phyloP scores from a whole-genome alignment of 1,140 invertebrate species.

The Drosophila ananassae region DNA sequence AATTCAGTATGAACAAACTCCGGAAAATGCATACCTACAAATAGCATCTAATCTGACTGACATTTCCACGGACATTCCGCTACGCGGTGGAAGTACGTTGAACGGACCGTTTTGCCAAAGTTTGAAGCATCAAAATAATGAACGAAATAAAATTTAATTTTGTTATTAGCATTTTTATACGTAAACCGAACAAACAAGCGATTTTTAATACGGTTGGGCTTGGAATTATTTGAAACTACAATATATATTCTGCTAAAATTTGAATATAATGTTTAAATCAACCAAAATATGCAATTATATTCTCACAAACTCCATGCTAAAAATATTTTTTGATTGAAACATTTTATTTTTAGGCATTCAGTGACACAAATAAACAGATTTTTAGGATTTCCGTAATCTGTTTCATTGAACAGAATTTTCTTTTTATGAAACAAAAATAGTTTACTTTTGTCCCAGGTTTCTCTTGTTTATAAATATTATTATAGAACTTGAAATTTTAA shows the following conservation, averaged over 20 bases:
- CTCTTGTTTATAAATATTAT: no score
- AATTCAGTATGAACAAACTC: conserved; percentile 55
- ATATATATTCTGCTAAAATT: neutral
- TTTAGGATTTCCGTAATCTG: neutral
- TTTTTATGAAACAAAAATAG: neutral
- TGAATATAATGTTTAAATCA: no score
- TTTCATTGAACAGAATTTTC: neutral
- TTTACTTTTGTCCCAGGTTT: no score
- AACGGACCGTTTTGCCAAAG: conserved; percentile 34
- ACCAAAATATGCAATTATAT: no score
- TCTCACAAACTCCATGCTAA: no score
- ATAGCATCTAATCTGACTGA: conserved; percentile 62
- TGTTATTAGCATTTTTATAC: conserved; percentile 74
- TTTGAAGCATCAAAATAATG: conserved; percentile 65
- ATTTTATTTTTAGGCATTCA: neutral
- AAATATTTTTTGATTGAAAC: neutral
- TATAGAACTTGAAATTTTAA: no score
- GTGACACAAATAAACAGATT: neutral
- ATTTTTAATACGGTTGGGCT: conserved; percentile 8
- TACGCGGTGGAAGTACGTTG: conserved; percentile 32
- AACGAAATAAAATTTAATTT: conserved; percentile 77
- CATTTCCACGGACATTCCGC: conserved; percentile 40
- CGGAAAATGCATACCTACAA: conserved; percentile 38
- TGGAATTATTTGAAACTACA: neutral
- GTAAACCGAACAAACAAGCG: conserved; percentile 21